phyloP scores from a whole-genome alignment of 2,888 invertebrate genomes.

The Argyresthia albistria region DNA sequence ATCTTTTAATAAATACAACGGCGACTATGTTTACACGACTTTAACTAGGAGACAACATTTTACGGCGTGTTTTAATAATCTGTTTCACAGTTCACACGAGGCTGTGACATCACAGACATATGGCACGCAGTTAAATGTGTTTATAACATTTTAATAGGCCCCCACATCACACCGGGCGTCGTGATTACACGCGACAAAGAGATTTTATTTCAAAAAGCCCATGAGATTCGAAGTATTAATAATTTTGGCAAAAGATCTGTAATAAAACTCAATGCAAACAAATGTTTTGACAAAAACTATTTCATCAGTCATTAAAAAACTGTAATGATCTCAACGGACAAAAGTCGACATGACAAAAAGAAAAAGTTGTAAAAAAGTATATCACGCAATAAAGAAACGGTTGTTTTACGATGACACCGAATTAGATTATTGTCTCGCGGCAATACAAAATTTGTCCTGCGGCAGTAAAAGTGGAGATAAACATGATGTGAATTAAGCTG shows the following conservation, averaged over 20 bases:
- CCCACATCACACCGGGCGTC: slow-evolving; percentile 19
- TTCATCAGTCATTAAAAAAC: slow-evolving; percentile 46
- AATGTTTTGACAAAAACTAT: slow-evolving; percentile 50
- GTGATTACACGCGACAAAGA: slow-evolving; percentile 43
- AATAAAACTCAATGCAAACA: no score
- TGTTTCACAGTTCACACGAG: slow-evolving; percentile 41
- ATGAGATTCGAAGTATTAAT: neutral
- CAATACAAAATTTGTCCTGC: slow-evolving; percentile 34
- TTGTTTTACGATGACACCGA: slow-evolving; percentile 41
- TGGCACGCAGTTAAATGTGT: slow-evolving; percentile 33
- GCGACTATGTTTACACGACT: slow-evolving; percentile 24
- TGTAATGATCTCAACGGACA: slow-evolving; percentile 23
- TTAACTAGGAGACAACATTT: slow-evolving; percentile 54
- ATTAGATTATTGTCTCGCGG: slow-evolving; percentile 37
- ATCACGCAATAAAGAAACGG: slow-evolving; percentile 7
- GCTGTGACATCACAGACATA: slow-evolving; percentile 40
- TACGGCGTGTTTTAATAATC: slow-evolving; percentile 42
- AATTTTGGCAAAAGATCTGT: no score
- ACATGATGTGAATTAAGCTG: slow-evolving; percentile 39
- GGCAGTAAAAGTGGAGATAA: slow-evolving; percentile 31
- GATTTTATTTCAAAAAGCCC: neutral
- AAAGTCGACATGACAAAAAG: slow-evolving; percentile 40
- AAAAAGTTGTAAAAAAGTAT: slow-evolving; percentile 19
- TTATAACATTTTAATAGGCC: slow-evolving; percentile 7
- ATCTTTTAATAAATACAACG: slow-evolving; percentile 60